Base-by-base conservation (phyloP, 2,797 vertebrate species). In the Labeo calbasu region DNA sequence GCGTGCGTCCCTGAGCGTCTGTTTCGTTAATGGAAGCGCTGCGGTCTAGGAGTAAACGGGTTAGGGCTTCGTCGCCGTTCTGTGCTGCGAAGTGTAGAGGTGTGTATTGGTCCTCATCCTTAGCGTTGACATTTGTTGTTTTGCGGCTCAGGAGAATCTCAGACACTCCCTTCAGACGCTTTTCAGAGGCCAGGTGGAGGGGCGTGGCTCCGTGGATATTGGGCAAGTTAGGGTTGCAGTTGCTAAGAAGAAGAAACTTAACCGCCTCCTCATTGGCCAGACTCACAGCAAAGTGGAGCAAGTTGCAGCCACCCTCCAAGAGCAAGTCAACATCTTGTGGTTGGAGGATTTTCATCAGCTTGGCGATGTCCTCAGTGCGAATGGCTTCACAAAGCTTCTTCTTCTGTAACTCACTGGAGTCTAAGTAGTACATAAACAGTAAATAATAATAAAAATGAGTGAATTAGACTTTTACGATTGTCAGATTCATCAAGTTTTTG, bases 281-380 rank as follows among this genome's bases (percentile, higher is more conserved):
- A 73, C 92, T 92, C 84, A 97, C 95, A 0, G 98, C 98, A 77
- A 97, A 93, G 89, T 99, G 98, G 79, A 99, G 95, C 50, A 99
- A 95, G 80, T 96, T 96, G 80, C 92, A 94, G 0, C 96, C 95
- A 4, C 96, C 96, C 0, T 99, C 98, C 4, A 99, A 93, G 8
- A 95, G 92, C 81, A 99, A 93, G 87, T 99, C 97, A 3, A 98
- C 97, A 19, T 99, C 98, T 92, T 99, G 98, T 28, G 98, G 98
- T 92, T 99, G 98, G 46, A 99, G 95, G 89, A 99, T 97, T 95
- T 99, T 99, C 97, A 99, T 98, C 84, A 99, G 92, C 91, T 97
- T 97, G 87, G 95, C 94, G 0, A 95, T 98, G 90, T 99, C 98
- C 90, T 97, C 97, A 0, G 90, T 96, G 73, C 95, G 85, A 83